Percentiles rank a stretch among this genome's conserved stretches.
Conservation (phyloP, 2,113 vertebrate species). For the Oreochromis aureus region DNA sequence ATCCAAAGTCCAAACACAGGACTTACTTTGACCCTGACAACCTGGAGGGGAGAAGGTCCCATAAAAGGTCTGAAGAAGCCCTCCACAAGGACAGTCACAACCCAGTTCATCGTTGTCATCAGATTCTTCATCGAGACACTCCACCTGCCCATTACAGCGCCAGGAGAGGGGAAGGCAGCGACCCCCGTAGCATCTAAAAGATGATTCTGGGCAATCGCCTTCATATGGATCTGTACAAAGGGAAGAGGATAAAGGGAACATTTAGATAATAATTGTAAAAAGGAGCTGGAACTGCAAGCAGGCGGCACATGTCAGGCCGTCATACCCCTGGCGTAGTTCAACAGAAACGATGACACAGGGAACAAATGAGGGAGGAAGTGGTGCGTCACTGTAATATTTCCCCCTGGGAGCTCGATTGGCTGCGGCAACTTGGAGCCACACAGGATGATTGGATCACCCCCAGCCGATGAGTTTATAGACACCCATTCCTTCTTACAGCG, state of each 20-base stretch:
- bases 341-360: conserved; percentile 61
- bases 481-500: conserved; percentile 67
- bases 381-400: conserved; percentile 71
- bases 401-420: conserved; percentile 65
- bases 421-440: conserved; percentile 66
- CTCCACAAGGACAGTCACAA: conserved; percentile 75
- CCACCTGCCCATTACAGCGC: conserved; percentile 77
- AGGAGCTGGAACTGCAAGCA: background rate
- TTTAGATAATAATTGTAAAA: background rate
- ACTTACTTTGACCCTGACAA: conserved; percentile 15
- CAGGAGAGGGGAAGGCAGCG: conserved; percentile 72
- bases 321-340: conserved; percentile 71
- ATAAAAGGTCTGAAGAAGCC: conserved; percentile 79
- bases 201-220: conserved; percentile 42
- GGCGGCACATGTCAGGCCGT: fast-evolving
- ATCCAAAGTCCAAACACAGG: conserved; percentile 82
- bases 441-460: conserved; percentile 44
- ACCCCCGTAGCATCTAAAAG: conserved; percentile 61
- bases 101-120: conserved; percentile 61
- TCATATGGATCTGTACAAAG: conserved; percentile 19
- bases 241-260: background rate
- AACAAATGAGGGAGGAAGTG: conserved; percentile 63
- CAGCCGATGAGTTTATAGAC: conserved; percentile 54
- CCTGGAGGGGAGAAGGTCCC: conserved; percentile 79
- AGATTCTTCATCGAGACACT: conserved; percentile 69